Conservation (phyloP, 2,113 vertebrate genomes). For the Chaetops frenatus region DNA sequence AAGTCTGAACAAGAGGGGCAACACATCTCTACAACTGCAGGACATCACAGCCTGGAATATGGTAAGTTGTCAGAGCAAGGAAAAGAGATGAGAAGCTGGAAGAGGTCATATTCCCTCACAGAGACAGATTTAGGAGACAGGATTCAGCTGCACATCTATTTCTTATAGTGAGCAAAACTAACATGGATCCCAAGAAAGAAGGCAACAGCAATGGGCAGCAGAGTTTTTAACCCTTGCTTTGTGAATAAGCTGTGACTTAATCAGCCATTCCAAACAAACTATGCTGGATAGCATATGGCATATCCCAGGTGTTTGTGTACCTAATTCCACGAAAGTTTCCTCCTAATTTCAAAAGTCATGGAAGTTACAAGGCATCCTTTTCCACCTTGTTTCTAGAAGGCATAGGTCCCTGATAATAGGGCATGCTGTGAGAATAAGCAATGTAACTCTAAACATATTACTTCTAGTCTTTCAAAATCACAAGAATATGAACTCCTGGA, state of each 20-base stretch:
- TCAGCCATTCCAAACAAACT: not conserved
- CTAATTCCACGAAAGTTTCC: not conserved
- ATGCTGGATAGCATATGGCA: not conserved
- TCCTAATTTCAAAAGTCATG: not conserved
- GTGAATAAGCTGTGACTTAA: not conserved
- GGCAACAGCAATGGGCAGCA: not conserved
- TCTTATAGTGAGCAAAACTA: not conserved
- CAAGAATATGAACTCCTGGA: not conserved
- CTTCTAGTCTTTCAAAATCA: not conserved
- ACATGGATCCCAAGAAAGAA: fast-evolving
- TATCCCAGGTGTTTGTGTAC: not conserved
- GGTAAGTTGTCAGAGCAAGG: not conserved
- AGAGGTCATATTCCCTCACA: not conserved
- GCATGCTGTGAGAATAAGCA: not conserved
- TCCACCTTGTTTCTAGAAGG: not conserved
- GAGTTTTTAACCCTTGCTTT: not conserved
- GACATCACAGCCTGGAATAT: not conserved
- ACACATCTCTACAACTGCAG: not conserved
- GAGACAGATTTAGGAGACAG: not conserved
- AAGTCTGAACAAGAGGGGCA: not conserved
- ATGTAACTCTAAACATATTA: not conserved
- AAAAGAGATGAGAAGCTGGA: not conserved
- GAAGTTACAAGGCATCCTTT: not conserved
- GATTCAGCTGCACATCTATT: not conserved
- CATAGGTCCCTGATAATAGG: not conserved